Evolutionary conservation across 2,113 vertebrate genomes (phyloP).

Genomic region (Phalacrocorax brasilianus): DNA sequence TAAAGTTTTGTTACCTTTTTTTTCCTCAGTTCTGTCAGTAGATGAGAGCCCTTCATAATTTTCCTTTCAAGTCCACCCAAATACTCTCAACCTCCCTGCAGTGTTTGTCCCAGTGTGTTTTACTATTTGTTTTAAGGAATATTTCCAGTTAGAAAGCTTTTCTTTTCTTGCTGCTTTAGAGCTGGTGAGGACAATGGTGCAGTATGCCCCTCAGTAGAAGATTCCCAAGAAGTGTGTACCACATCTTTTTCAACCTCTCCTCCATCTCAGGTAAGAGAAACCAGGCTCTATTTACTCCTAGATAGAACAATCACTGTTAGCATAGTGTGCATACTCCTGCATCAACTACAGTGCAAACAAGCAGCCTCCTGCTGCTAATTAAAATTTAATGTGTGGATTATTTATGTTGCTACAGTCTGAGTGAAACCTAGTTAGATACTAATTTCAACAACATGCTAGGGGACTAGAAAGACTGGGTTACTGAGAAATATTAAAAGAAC

Average conservation of each 20-base stretch:
- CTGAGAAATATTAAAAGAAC: not conserved
- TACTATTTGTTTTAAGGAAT: not conserved
- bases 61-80: constrained; percentile 35
- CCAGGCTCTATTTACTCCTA: not conserved
- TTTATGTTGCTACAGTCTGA: not conserved
- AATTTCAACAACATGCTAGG: not conserved
- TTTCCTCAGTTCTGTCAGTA: not conserved
- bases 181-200: constrained; percentile 84
- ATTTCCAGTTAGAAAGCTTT: not conserved
- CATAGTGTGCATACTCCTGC: not conserved
- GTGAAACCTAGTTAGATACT: not conserved
- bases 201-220: constrained; percentile 86
- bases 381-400: not conserved
- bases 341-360: not conserved
- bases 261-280: constrained; percentile 88
- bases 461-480: not conserved
- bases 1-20: not conserved
- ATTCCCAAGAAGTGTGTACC: constrained; percentile 96
- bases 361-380: not conserved
- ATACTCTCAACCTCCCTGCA: not conserved
- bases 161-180: constrained; percentile 47
- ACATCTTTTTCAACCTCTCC: constrained; percentile 99
- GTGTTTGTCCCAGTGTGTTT: not conserved
- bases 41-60: constrained; percentile 29
- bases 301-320: not conserved